These are phyloP conservation scores for Takifugu rubripes DNA, from an alignment of 2,797 vertebrate species.

Conservation along the genomic window DNA sequence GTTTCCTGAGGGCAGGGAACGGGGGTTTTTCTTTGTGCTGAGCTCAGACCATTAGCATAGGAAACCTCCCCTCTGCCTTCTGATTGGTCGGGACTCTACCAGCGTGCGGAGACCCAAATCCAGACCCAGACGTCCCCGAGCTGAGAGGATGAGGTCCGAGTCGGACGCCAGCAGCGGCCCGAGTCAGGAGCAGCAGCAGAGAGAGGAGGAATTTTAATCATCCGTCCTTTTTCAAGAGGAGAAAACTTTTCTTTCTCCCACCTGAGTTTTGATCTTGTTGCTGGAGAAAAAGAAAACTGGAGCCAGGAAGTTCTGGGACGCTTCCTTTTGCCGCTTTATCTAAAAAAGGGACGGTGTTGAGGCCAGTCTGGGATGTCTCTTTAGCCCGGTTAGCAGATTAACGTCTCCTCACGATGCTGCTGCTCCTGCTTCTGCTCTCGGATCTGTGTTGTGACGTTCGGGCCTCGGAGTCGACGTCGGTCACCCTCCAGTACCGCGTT, in stretches of 20 bases:
- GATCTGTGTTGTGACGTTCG: constrained; percentile 32
- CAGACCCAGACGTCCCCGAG: constrained; percentile 53
- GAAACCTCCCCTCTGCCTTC: constrained; percentile 23
- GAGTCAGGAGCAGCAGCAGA: constrained; percentile 56
- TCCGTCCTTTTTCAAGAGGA: not conserved
- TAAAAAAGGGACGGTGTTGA: constrained; percentile 18
- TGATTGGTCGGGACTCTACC: constrained; percentile 57
- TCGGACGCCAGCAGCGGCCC: constrained; percentile 57
- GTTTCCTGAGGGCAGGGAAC: constrained; percentile 54
- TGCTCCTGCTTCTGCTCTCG: constrained; percentile 57
- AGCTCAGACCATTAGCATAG: constrained; percentile 39
- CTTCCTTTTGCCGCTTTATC: not conserved
- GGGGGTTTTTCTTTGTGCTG: constrained; percentile 46
- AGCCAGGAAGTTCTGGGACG: too few species aligned
- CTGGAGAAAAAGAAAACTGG: too few species aligned
- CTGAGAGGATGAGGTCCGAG: constrained; percentile 47
- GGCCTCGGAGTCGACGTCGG: constrained; percentile 45
- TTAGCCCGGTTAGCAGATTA: not conserved
- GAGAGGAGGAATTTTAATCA: constrained; percentile 4
- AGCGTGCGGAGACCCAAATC: constrained; percentile 53
- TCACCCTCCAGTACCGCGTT: constrained; percentile 76
- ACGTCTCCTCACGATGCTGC: constrained; percentile 60
- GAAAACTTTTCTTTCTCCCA: too few species aligned
- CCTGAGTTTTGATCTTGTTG: too few species aligned
- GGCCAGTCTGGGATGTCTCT: not conserved